A percentile compares a stretch with the other conserved stretches of the same genome.
Conservation (phyloP, 2,113 vertebrate species). For the Corythornis madagascariensis region DNA sequence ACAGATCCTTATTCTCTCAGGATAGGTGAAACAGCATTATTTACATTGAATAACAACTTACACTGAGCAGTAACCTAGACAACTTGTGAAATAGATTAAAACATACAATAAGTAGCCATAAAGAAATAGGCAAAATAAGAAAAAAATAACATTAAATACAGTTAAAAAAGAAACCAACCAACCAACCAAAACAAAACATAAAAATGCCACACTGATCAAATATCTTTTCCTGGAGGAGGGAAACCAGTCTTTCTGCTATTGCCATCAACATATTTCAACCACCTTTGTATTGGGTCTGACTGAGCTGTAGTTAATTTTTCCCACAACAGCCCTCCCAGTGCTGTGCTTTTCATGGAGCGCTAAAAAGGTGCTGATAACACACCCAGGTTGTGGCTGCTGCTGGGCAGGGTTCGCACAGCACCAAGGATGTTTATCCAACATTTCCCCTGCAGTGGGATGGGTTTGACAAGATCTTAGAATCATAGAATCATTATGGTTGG, state of each 20-base stretch:
- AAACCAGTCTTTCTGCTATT: not conserved
- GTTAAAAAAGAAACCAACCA: not conserved
- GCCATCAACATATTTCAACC: not conserved
- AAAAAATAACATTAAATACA: not conserved
- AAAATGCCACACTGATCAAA: not conserved
- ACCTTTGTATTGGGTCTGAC: not conserved
- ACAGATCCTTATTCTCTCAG: not conserved
- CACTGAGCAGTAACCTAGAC: not conserved
- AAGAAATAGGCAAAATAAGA: not conserved
- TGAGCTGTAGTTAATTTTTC: too few relatives aligned
- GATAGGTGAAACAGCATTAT: not conserved
- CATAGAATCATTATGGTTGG: too few relatives aligned
- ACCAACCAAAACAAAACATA: not conserved
- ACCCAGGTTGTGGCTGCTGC: too few relatives aligned
- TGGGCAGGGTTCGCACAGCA: too few relatives aligned
- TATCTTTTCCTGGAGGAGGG: not conserved
- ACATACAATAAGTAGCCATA: not conserved
- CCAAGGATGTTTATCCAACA: too few relatives aligned
- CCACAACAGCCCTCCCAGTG: too few relatives aligned
- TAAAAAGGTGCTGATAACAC: too few relatives aligned
- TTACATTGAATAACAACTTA: not conserved
- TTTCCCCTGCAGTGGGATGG: too few relatives aligned
- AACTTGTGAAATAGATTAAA: not conserved
- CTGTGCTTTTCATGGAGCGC: too few relatives aligned
- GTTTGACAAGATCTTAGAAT: too few relatives aligned